Percentiles rank a stretch among this genome's conserved stretches.
Conservation (phyloP, 2,888 invertebrate species). For the Pyralis farinalis region DNA sequence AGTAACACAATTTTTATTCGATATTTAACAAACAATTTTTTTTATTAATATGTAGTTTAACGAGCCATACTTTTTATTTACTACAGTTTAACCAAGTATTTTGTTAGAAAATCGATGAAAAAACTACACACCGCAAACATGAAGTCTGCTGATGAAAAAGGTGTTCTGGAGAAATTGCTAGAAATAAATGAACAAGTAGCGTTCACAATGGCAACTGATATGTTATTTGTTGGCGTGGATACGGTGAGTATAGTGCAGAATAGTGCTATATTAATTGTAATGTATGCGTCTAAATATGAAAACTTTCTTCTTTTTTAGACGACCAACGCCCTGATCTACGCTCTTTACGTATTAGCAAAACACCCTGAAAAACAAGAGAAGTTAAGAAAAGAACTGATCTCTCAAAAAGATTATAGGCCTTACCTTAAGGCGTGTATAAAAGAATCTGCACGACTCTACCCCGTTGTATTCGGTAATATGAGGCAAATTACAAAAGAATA, state of each 20-base stretch:
- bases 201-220: constrained; percentile 83
- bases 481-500: constrained; percentile 74
- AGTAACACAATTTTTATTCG: constrained; percentile 1
- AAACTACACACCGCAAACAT: constrained; percentile 27
- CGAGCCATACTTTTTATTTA: not conserved
- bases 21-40: not conserved
- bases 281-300: too few relatives aligned
- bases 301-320: constrained; percentile 54
- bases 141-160: constrained; percentile 51
- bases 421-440: constrained; percentile 87
- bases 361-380: constrained; percentile 39
- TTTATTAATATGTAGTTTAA: not conserved
- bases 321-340: constrained; percentile 72
- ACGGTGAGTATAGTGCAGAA: constrained; percentile 67
- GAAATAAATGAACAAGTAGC: constrained; percentile 81
- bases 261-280: too few relatives aligned
- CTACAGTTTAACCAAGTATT: constrained; percentile 34
- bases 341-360: constrained; percentile 75
- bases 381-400: constrained; percentile 79
- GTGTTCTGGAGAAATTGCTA: constrained; percentile 82
- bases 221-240: constrained; percentile 85
- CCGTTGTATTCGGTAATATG: constrained; percentile 79
- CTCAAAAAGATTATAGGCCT: constrained; percentile 43
- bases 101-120: constrained; percentile 35
- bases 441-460: constrained; percentile 83